Evolutionary conservation across 2,888 invertebrate genomes (phyloP).

Genomic region (Heliconius sara): DNA sequence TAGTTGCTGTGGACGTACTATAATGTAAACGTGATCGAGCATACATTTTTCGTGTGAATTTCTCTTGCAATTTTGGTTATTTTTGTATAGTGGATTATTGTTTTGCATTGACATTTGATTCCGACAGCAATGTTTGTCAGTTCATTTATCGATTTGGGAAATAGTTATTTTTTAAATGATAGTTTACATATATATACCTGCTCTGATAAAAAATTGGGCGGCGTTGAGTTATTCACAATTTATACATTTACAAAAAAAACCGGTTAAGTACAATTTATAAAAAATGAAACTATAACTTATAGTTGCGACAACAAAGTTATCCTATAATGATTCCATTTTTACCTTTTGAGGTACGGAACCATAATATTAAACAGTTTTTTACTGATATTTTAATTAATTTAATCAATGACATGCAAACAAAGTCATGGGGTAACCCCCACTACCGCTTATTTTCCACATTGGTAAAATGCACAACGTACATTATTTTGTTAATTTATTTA

Average conservation of each 20-base stretch:
- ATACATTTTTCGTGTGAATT: slow-evolving; percentile 40
- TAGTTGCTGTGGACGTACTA: slow-evolving; percentile 43
- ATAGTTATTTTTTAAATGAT: background rate
- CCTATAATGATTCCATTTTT: too few relatives aligned
- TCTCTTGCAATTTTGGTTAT: background rate
- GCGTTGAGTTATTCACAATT: too few relatives aligned
- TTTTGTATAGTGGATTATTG: background rate
- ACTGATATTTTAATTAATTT: too few relatives aligned
- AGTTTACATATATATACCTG: background rate
- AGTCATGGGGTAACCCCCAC: too few relatives aligned
- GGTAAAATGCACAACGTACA: background rate
- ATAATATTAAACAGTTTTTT: too few relatives aligned
- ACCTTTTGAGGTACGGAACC: too few relatives aligned
- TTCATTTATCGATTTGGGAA: background rate
- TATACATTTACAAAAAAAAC: too few relatives aligned
- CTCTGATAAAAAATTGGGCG: background rate
- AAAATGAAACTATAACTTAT: too few relatives aligned
- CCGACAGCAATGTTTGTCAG: background rate
- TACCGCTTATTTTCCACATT: background rate
- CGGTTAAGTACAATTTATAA: too few relatives aligned
- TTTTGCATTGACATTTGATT: background rate
- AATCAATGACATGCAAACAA: too few relatives aligned
- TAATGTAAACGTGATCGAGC: slow-evolving; percentile 39
- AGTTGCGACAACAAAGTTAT: too few relatives aligned
- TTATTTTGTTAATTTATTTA: background rate